phyloP scores from a whole-genome alignment of 2,113 vertebrate species.

The Ardeotis arabs region DNA sequence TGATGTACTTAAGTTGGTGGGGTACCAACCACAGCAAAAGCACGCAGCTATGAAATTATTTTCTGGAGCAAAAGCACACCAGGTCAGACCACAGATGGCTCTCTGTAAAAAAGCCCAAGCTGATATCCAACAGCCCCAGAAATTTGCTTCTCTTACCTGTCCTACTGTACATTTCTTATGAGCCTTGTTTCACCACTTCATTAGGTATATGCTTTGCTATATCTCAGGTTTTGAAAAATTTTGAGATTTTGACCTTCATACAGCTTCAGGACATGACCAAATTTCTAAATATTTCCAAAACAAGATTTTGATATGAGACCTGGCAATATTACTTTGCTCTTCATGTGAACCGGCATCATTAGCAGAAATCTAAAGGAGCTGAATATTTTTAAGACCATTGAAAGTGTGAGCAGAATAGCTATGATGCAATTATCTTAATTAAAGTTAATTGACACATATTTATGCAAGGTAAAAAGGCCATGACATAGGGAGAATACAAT shows the following conservation, averaged over 20 bases:
- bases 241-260: neutral
- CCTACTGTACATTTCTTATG: neutral
- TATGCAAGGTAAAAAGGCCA: constrained; percentile 53
- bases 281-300: neutral
- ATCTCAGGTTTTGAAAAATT: neutral
- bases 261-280: neutral
- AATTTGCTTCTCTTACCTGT: neutral
- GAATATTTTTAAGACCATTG: neutral
- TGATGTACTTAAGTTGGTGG: neutral
- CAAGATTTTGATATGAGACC: neutral
- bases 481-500: constrained; percentile 12
- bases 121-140: neutral
- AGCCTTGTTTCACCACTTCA: neutral
- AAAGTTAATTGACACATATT: constrained; percentile 38
- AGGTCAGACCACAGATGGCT: neutral
- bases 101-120: neutral
- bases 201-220: neutral
- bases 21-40: neutral
- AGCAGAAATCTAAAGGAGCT: neutral
- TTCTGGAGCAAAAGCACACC: neutral
- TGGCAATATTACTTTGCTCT: neutral
- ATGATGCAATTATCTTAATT: constrained; percentile 23
- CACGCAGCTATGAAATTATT: neutral
- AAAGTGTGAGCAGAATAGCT: constrained; percentile 28
- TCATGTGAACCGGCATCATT: neutral